A percentile compares a stretch with the other conserved stretches of the same genome.
Conservation (phyloP, 35 echinoderm and acorn worm species). For the Patiria miniata region DNA sequence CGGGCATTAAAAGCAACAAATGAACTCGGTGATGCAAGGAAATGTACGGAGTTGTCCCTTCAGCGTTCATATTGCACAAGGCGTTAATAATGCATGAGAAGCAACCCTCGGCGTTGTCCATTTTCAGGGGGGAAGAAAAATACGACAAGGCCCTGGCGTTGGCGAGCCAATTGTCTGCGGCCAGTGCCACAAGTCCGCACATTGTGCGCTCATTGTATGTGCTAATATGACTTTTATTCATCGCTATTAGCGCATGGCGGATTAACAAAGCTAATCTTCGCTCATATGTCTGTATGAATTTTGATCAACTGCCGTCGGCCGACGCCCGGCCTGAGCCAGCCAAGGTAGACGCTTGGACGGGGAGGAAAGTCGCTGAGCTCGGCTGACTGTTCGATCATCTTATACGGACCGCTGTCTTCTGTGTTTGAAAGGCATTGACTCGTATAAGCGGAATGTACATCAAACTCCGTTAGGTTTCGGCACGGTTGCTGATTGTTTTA, state of each 20-base stretch:
- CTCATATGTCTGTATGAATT: slow-evolving; percentile 10
- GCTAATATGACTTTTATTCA: slow-evolving; percentile 40
- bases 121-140: neutral
- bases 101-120: neutral
- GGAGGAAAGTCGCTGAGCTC: no score
- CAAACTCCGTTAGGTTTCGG: no score
- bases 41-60: neutral
- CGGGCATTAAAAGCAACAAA: neutral
- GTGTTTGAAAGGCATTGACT: no score
- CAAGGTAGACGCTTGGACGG: neutral
- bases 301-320: slow-evolving; percentile 14
- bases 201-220: slow-evolving; percentile 8
- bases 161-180: neutral
- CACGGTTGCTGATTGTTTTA: no score
- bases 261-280: slow-evolving; percentile 29
- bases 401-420: no score
- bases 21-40: neutral
- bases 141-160: slow-evolving; percentile 5
- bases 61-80: slow-evolving; percentile 12
- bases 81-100: slow-evolving; percentile 24
- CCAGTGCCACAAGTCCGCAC: neutral
- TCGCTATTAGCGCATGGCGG: slow-evolving; percentile 30
- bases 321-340: neutral
- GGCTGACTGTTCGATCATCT: no score
- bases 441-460: no score